A percentile compares a stretch with the other conserved stretches of the same genome.
phyloP scores from a whole-genome alignment of 2,797 vertebrate genomes.

The Manis crassicaudata region DNA sequence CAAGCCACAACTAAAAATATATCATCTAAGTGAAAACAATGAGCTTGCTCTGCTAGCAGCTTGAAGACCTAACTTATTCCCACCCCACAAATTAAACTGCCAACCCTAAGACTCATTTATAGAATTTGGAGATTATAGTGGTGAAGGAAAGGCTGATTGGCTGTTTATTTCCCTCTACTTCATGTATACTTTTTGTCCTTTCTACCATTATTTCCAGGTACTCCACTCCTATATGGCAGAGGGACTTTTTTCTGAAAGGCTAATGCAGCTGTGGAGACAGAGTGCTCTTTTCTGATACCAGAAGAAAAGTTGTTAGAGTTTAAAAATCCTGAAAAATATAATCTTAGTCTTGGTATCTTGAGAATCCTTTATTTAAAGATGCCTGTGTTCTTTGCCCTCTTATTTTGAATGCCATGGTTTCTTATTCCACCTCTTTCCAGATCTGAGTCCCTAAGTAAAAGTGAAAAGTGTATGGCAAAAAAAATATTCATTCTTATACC shows the following conservation, averaged over 20 bases:
- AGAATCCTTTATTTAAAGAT: constrained; percentile 10
- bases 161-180: background rate
- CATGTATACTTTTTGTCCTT: background rate
- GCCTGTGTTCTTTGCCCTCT: background rate
- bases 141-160: background rate
- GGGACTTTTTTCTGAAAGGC: background rate
- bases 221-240: background rate
- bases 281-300: background rate
- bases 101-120: constrained; percentile 22
- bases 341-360: constrained; percentile 3
- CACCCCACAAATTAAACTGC: background rate
- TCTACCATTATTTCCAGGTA: background rate
- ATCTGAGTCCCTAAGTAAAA: constrained; percentile 23
- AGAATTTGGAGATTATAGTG: background rate
- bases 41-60: constrained; percentile 6
- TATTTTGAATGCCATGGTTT: background rate
- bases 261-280: background rate
- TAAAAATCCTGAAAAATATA: constrained; percentile 45
- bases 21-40: constrained; percentile 8
- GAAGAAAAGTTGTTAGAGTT: constrained; percentile 16
- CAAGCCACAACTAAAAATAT: background rate
- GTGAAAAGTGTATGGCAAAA: background rate
- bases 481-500: constrained; percentile 37
- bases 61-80: constrained; percentile 7
- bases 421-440: background rate